Conservation (phyloP, 1,140 invertebrate species). For the Pseudomyrmex pallidus region DNA sequence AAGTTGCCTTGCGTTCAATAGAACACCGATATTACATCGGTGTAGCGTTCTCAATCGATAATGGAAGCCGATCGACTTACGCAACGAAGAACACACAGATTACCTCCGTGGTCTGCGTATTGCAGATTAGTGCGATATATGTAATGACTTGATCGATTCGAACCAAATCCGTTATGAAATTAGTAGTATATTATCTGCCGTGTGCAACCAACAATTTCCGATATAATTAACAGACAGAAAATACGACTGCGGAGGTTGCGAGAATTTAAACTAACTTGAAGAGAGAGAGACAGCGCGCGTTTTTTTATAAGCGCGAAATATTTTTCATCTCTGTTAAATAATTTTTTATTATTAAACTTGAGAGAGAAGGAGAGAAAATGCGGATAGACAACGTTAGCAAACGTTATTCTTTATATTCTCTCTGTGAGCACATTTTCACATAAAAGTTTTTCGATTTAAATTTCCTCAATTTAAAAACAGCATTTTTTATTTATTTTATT, state of each 20-base stretch:
- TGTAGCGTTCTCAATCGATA: constrained; percentile 23
- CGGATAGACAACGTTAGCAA: not conserved
- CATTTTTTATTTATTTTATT: not conserved
- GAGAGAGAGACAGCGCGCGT: not conserved
- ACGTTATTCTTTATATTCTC: too few relatives aligned
- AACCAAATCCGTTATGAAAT: constrained; percentile 33
- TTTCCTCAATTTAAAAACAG: not conserved
- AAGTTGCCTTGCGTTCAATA: not conserved
- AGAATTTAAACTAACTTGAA: not conserved
- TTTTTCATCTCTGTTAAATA: not conserved
- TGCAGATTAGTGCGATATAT: constrained; percentile 32
- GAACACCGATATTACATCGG: not conserved
- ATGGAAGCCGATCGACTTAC: constrained; percentile 44
- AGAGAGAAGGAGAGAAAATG: not conserved
- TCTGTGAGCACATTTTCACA: too few relatives aligned
- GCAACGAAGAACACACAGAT: constrained; percentile 41
- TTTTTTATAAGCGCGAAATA: not conserved
- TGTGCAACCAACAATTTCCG: constrained; percentile 9
- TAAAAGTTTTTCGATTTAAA: too few relatives aligned
- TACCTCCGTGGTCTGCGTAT: constrained; percentile 29
- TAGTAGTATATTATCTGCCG: constrained; percentile 1
- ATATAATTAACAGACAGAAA: not conserved
- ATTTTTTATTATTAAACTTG: not conserved
- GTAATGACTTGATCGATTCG: constrained; percentile 42
- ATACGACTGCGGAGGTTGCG: not conserved